Percentiles rank a stretch among this genome's conserved stretches.
Conservation (phyloP, 1,140 invertebrate genomes). For the Hycleus phaleratus region DNA sequence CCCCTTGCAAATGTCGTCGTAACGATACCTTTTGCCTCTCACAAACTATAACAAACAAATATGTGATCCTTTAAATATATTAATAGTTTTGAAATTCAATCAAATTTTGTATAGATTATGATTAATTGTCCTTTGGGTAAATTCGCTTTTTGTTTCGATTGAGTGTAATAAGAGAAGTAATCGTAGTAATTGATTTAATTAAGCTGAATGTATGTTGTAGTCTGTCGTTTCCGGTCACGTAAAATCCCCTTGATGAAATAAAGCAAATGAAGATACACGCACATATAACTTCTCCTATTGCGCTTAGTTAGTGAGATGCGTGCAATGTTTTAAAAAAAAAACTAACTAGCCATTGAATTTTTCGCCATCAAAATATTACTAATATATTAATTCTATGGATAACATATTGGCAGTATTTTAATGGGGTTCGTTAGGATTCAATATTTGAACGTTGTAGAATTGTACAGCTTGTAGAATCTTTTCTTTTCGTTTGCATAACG, state of each 20-base stretch:
- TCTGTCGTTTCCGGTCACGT: constrained; percentile 11
- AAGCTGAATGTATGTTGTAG: constrained; percentile 2
- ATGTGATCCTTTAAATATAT: no score
- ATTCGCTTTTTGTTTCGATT: constrained; percentile 9
- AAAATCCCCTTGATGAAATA: constrained; percentile 6
- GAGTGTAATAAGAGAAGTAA: constrained; percentile 10
- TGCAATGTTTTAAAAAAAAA: constrained; percentile 4
- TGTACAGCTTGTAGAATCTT: constrained; percentile 4
- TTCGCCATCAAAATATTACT: not conserved
- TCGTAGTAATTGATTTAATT: constrained; percentile 7
- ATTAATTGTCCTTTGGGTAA: no score
- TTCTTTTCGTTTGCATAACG: constrained; percentile 6
- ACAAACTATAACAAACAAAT: no score
- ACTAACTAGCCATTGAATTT: not conserved
- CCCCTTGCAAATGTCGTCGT: constrained; percentile 7
- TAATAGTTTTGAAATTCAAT: no score
- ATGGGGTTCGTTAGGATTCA: not conserved
- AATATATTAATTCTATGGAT: no score
- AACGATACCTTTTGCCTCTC: no score
- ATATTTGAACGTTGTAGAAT: not conserved
- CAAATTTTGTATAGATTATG: no score
- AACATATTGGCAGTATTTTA: no score
- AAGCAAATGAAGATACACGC: constrained; percentile 6
- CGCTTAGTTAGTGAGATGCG: not conserved
- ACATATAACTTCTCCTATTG: not conserved